These are phyloP conservation scores for Meandrina meandrites DNA, from an alignment of 92 coral and sea anemone genomes.

Conservation along the genomic window DNA sequence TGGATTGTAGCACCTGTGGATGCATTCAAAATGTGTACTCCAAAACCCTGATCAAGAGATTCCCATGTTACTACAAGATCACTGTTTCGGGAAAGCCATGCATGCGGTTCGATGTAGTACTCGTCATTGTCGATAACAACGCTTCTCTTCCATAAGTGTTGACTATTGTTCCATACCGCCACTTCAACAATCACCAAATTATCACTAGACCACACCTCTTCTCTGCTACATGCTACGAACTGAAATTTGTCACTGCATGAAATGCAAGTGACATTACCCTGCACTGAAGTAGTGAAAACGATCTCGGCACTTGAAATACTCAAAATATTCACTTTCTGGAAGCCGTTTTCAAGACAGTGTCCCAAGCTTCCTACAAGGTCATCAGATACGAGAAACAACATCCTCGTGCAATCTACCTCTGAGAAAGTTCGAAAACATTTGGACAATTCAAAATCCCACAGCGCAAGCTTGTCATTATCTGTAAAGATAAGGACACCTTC, in stretches of 20 bases:
- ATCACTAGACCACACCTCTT: background rate
- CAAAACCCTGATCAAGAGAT: background rate
- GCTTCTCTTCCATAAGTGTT: background rate
- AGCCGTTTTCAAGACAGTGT: background rate
- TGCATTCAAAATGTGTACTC: background rate
- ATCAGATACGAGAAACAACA: background rate
- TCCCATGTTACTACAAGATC: background rate
- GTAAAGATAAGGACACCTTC: background rate
- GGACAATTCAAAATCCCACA: background rate
- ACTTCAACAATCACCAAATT: background rate
- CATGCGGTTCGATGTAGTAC: background rate
- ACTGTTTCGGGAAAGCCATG: background rate
- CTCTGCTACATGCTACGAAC: background rate
- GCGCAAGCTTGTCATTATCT: background rate
- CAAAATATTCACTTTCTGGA: background rate
- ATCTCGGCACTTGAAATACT: background rate
- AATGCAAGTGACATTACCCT: background rate
- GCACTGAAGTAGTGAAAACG: background rate
- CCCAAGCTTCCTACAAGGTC: background rate
- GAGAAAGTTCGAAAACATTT: background rate
- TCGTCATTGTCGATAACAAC: background rate
- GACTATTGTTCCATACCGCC: background rate
- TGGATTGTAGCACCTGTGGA: background rate
- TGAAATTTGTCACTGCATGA: background rate
- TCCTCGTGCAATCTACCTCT: background rate